Percentiles rank a stretch among this genome's conserved stretches.
Conservation (phyloP, 2,113 vertebrate species). For the Tetraodon nigroviridis region DNA sequence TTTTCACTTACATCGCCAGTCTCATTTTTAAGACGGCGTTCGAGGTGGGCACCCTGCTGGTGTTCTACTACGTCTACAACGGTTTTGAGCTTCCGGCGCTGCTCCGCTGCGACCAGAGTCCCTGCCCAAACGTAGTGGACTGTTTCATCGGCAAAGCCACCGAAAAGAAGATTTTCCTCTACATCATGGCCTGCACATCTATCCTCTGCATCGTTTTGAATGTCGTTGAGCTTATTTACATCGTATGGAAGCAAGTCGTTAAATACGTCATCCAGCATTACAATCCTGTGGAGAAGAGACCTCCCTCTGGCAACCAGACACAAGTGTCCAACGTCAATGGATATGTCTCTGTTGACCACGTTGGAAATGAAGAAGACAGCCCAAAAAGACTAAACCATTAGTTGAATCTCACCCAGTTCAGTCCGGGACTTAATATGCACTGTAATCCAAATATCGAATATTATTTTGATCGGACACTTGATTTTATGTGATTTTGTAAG, state of each 20-base stretch:
- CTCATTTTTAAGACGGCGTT: conserved; percentile 79
- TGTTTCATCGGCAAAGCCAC: conserved; percentile 82
- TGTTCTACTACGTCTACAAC: conserved; percentile 81
- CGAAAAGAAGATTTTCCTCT: conserved; percentile 85
- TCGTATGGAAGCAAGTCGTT: conserved; percentile 75
- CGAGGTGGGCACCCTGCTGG: conserved; percentile 79
- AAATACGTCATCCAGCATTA: conserved; percentile 69
- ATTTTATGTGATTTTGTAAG: too few relatives aligned
- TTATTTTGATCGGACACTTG: too few relatives aligned
- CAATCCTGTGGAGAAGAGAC: conserved; percentile 12
- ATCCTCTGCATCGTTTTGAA: conserved; percentile 80
- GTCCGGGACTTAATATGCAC: conserved; percentile 3
- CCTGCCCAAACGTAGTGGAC: conserved; percentile 82
- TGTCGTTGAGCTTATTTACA: conserved; percentile 77
- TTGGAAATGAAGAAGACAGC: conserved; percentile 11
- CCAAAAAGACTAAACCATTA: background rate
- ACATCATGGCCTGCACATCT: conserved; percentile 80
- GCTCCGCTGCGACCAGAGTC: conserved; percentile 74
- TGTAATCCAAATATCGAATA: too few relatives aligned
- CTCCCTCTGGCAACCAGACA: background rate
- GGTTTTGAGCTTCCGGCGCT: conserved; percentile 79
- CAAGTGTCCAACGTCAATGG: conserved; percentile 11
- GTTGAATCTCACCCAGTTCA: conserved; percentile 30
- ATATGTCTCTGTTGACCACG: conserved; percentile 3
- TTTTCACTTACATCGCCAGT: conserved; percentile 80